These are phyloP conservation scores for Sarcophaga peregrina DNA, from an alignment of 1,140 invertebrate genomes.

Conservation along the genomic window DNA sequence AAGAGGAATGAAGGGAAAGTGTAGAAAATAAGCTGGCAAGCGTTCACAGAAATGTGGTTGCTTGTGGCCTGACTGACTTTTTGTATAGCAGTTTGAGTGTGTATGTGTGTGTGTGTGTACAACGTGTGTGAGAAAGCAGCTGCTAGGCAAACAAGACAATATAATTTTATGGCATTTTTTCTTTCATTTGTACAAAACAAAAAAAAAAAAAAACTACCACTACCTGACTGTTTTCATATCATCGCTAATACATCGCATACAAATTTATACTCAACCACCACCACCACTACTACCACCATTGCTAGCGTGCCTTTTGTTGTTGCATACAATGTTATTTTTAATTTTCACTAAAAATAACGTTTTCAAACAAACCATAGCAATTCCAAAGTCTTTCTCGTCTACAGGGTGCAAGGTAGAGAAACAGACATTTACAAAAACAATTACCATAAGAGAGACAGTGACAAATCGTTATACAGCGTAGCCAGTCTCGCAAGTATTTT, in stretches of 20 bases:
- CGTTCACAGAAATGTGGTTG: conserved; percentile 28
- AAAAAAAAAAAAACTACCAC: conserved; percentile 11
- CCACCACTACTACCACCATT: background rate
- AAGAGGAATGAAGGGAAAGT: conserved; percentile 19
- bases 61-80: background rate
- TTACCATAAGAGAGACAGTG: background rate
- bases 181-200: conserved; percentile 23
- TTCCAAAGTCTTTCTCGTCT: background rate
- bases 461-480: background rate
- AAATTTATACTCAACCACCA: background rate
- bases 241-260: background rate
- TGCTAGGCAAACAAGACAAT: background rate
- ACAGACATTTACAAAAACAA: background rate
- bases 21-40: background rate
- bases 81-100: too few relatives aligned
- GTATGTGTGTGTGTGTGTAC: too few relatives aligned
- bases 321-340: conserved; percentile 8
- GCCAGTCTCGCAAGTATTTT: background rate
- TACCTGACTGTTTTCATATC: background rate
- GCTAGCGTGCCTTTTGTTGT: conserved; percentile 3
- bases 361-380: conserved; percentile 22
- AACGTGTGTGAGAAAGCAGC: conserved; percentile 16
- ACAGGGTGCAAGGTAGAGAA: background rate
- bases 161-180: conserved; percentile 35
- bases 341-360: background rate